A percentile compares a stretch with the other conserved stretches of the same genome.
Evolutionary conservation across 1,140 invertebrate genomes (phyloP).

Genomic region (Aplysia californica): DNA sequence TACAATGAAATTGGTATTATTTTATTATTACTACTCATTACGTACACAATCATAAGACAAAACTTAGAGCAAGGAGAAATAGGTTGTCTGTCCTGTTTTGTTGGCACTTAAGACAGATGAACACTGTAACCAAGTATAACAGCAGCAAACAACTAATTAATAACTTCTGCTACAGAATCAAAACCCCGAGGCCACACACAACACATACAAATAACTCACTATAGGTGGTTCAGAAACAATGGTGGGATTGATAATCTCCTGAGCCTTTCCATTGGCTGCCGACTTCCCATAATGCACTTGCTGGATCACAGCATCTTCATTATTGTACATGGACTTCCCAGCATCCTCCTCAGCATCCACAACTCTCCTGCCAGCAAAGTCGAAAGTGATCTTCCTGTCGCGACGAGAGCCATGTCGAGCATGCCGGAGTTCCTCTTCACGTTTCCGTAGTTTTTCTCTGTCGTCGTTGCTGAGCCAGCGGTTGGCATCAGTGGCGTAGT

Average conservation of each 20-base stretch:
- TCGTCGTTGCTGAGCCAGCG: slow-evolving; percentile 84
- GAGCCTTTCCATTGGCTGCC: background rate
- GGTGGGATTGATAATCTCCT: slow-evolving; percentile 38
- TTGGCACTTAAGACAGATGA: too few relatives aligned
- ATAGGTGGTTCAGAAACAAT: slow-evolving; percentile 33
- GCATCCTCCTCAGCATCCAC: slow-evolving; percentile 67
- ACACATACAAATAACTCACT: slow-evolving; percentile 29
- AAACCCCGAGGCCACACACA: too few relatives aligned
- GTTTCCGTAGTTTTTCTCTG: slow-evolving; percentile 76
- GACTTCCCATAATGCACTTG: slow-evolving; percentile 54
- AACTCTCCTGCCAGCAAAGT: slow-evolving; percentile 80
- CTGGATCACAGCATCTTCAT: slow-evolving; percentile 66
- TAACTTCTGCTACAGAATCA: too few relatives aligned
- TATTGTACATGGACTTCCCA: slow-evolving; percentile 60
- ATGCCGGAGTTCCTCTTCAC: slow-evolving; percentile 77
- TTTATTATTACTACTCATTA: too few relatives aligned
- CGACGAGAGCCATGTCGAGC: slow-evolving; percentile 78
- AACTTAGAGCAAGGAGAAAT: too few relatives aligned
- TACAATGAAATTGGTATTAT: too few relatives aligned
- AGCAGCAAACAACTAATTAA: too few relatives aligned
- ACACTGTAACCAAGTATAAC: too few relatives aligned
- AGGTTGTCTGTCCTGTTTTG: too few relatives aligned
- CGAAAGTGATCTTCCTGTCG: slow-evolving; percentile 79
- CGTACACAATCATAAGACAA: too few relatives aligned
- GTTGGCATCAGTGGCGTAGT: slow-evolving; percentile 82